phyloP scores from a whole-genome alignment of 2,113 vertebrate species.

The Tyrannus savana region DNA sequence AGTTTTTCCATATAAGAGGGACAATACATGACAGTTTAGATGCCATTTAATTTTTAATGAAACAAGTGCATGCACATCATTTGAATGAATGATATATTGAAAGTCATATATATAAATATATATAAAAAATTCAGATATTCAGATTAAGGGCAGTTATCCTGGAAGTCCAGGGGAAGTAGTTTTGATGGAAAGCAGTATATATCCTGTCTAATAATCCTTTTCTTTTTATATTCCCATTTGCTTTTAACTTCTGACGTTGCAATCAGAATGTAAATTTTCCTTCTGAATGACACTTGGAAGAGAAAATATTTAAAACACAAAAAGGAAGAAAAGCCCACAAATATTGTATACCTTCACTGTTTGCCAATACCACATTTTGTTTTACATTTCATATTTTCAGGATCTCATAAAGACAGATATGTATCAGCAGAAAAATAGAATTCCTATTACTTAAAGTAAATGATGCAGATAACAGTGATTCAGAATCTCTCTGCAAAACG shows the following conservation, averaged over 20 bases:
- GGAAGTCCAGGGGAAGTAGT: neutral
- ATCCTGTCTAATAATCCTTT: neutral
- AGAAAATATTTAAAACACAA: neutral
- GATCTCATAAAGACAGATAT: conserved; percentile 42
- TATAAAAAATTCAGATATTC: neutral
- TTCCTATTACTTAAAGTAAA: conserved; percentile 62
- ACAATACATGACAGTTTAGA: neutral
- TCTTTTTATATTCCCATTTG: neutral
- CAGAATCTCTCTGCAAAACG: conserved; percentile 37
- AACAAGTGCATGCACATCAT: neutral
- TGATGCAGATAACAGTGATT: conserved; percentile 52
- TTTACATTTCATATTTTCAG: conserved; percentile 41
- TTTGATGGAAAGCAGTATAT: neutral
- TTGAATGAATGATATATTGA: neutral
- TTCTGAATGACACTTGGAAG: neutral
- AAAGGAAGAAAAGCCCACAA: neutral
- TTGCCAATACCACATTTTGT: neutral
- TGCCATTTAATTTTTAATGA: neutral
- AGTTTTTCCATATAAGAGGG: neutral
- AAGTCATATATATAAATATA: neutral
- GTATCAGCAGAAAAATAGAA: conserved; percentile 49
- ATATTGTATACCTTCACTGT: neutral
- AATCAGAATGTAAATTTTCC: neutral
- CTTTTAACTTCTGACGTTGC: neutral
- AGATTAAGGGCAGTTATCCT: neutral